Evolutionary conservation across 2,113 vertebrate genomes (phyloP).

Genomic region (Thermophis baileyi): DNA sequence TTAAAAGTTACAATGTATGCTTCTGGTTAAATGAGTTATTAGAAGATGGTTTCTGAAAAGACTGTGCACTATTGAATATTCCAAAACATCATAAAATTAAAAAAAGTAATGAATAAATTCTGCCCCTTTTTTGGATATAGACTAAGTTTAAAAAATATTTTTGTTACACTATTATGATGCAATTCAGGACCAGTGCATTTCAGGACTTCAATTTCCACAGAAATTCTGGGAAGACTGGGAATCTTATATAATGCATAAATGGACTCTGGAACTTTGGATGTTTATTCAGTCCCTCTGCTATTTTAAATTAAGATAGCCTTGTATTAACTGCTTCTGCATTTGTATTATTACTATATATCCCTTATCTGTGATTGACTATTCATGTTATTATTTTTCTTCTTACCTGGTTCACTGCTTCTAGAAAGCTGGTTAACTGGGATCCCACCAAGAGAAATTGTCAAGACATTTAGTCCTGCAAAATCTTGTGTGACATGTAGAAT

Average conservation of each 20-base stretch:
- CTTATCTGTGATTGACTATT: background rate
- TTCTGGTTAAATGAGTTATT: background rate
- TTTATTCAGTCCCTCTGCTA: conserved; percentile 23
- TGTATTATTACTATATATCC: background rate
- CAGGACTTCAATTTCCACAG: background rate
- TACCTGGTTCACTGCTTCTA: conserved; percentile 78
- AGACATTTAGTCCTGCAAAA: conserved; percentile 85
- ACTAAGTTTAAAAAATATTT: background rate
- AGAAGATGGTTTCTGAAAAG: background rate
- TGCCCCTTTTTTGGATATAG: background rate
- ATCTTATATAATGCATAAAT: background rate
- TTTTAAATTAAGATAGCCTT: background rate
- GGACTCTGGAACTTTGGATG: background rate
- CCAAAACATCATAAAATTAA: background rate
- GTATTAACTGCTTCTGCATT: background rate
- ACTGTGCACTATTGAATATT: background rate
- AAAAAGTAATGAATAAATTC: background rate
- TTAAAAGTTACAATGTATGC: background rate
- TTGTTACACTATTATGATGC: background rate
- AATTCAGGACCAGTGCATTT: background rate
- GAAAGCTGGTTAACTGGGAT: conserved; percentile 76
- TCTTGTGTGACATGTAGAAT: conserved; percentile 86
- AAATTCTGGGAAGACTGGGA: background rate
- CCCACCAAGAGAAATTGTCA: conserved; percentile 90
- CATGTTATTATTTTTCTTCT: background rate